Base-by-base conservation (phyloP, 30 jellyfish, hydroid and myxozoan genomes). In the Hydractinia echinata region DNA sequence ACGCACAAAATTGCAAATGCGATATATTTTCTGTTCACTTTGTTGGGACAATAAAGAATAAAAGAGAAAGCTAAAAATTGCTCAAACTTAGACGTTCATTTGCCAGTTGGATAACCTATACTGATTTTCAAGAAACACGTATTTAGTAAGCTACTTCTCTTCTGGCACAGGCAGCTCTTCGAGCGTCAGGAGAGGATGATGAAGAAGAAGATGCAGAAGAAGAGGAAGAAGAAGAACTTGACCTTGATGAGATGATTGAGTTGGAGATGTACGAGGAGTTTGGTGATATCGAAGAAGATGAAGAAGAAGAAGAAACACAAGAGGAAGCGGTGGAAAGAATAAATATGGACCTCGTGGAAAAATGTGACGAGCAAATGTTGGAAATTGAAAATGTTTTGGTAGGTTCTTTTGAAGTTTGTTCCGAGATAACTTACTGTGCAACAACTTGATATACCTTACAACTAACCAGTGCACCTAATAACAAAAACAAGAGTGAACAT, bases 301-400 rank as follows among this genome's bases (percentile, higher is more conserved):
- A 83, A 15, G 90, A 84, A 10, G 99, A 93, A 56, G 95, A 87
- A 44, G 99, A 93, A 78, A 93, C 95, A 4, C 96, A 93, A 81
- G 99, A 88, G 81, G 99, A 93, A 39, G 99, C 99, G 30, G 81
- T 79, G 15, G 96, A 83, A 16, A 66, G 96, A 66, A 93, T 93
- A 61, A 93, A 82, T 71, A 9, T 70, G 70, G 99, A 87, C 61
- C 18, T 93, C 20, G 66, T 87, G 19, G 99, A 93, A 60, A 84
- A 69, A 66, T 93, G 64, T 53, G 95, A 93, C n/a, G 95, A 74
- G 16, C 96, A 87, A 60, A 72, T 84, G 78, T 84, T 72, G 44
- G 54, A 54, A 16, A 19, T 85, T 8, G 67, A 83, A 9, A 39
- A 77, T n/a, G 69, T 89, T 10, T 89, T 67, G 97, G 97, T 89